Evolutionary conservation across 2,113 vertebrate species (phyloP).

Genomic region (Trematomus loennbergii): DNA sequence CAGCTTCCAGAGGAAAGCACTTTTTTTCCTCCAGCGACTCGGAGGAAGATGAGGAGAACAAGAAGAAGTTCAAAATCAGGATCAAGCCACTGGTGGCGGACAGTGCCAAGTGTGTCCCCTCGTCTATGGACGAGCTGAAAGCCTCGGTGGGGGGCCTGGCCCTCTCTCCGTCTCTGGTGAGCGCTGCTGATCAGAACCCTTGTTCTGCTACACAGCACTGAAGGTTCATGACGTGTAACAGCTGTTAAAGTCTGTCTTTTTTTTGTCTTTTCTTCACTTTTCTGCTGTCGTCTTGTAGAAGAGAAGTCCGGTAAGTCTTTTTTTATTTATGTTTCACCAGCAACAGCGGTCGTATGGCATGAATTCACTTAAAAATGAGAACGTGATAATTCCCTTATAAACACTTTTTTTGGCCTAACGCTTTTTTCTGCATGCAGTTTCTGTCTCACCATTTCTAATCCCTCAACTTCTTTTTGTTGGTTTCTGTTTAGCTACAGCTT

Average conservation of each 20-base stretch:
- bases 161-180: constrained; percentile 95
- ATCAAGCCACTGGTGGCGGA: constrained; percentile 95
- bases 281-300: constrained; percentile 84
- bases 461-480: neutral
- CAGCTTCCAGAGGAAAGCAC: constrained; percentile 91
- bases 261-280: constrained; percentile 29
- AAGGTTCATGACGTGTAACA: neutral
- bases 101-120: constrained; percentile 85
- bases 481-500: constrained; percentile 49
- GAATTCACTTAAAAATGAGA: constrained; percentile 9
- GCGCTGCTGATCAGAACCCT: constrained; percentile 47
- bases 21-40: constrained; percentile 98
- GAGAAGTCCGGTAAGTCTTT: constrained; percentile 95
- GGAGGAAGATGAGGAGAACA: constrained; percentile 94
- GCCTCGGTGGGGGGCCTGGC: constrained; percentile 95
- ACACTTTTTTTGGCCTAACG: neutral
- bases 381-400: neutral
- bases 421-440: constrained; percentile 30
- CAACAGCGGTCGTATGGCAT: constrained; percentile 47
- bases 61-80: constrained; percentile 96
- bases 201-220: neutral
- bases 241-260: constrained; percentile 17
- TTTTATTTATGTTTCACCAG: constrained; percentile 19
- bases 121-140: constrained; percentile 94
- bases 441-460: constrained; percentile 4